Conservation (phyloP, 2,113 vertebrate species). For the Cololabis saira region DNA sequence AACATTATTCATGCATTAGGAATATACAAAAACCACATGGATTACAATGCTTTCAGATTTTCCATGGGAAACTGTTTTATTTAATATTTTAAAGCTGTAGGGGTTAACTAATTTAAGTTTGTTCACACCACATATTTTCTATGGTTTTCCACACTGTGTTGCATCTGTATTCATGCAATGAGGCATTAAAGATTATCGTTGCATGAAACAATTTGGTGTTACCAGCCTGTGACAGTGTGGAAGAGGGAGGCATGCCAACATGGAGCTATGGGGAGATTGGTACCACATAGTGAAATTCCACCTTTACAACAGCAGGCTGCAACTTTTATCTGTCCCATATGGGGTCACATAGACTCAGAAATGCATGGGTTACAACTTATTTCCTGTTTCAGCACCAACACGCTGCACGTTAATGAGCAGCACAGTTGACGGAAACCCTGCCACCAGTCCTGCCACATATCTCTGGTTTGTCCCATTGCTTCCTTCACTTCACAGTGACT, state of each 20-base stretch:
- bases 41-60: background rate
- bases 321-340: slow-evolving; percentile 48
- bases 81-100: background rate
- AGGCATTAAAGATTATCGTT: slow-evolving; percentile 50
- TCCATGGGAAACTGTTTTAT: background rate
- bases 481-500: slow-evolving; percentile 72
- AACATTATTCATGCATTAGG: background rate
- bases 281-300: slow-evolving; percentile 40
- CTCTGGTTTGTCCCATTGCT: slow-evolving; percentile 55
- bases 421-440: slow-evolving; percentile 32
- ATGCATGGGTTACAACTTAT: slow-evolving; percentile 22
- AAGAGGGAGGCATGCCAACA: slow-evolving; percentile 20
- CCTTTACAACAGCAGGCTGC: slow-evolving; percentile 37
- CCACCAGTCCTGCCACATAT: slow-evolving; percentile 42
- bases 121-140: slow-evolving; percentile 12
- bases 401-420: slow-evolving; percentile 56
- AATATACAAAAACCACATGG: background rate
- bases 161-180: slow-evolving; percentile 53
- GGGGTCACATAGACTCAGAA: slow-evolving; percentile 20
- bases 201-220: slow-evolving; percentile 60
- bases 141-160: slow-evolving; percentile 33
- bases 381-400: slow-evolving; percentile 57
- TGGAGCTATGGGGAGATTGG: slow-evolving; percentile 9
- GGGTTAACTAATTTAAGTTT: slow-evolving; percentile 17
- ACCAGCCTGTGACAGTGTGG: slow-evolving; percentile 52